These are phyloP conservation scores for Gnathonemus longibarbis DNA, from an alignment of 2,113 vertebrate species.

Conservation along the genomic window DNA sequence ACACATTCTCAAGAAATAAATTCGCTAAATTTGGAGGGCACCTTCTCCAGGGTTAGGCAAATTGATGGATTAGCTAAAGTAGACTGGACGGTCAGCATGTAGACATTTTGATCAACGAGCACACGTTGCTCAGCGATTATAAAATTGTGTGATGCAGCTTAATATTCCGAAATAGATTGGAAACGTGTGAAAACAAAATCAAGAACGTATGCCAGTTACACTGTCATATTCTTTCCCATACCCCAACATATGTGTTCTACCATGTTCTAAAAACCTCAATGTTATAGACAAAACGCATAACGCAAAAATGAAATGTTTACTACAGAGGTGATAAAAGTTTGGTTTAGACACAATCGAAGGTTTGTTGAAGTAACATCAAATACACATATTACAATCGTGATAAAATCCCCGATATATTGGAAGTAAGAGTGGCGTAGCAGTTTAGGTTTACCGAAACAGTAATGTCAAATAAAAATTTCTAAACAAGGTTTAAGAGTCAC, in stretches of 20 bases:
- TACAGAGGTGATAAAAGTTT: background rate
- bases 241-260: background rate
- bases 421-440: background rate
- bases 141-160: background rate
- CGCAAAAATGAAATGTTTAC: background rate
- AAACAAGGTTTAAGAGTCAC: background rate
- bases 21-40: constrained; percentile 9
- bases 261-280: background rate
- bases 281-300: background rate
- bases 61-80: background rate
- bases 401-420: background rate
- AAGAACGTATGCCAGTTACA: background rate
- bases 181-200: background rate
- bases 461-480: background rate
- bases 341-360: background rate
- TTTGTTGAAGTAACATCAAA: background rate
- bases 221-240: background rate
- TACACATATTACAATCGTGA: background rate
- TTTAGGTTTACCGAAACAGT: background rate
- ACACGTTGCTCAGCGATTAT: background rate
- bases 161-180: background rate
- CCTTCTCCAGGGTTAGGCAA: constrained; percentile 1
- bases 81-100: background rate
- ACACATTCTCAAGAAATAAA: constrained; percentile 1
- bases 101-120: background rate